Conservation (phyloP, 1,140 invertebrate genomes). For the Caenorhabditis briggsae region DNA sequence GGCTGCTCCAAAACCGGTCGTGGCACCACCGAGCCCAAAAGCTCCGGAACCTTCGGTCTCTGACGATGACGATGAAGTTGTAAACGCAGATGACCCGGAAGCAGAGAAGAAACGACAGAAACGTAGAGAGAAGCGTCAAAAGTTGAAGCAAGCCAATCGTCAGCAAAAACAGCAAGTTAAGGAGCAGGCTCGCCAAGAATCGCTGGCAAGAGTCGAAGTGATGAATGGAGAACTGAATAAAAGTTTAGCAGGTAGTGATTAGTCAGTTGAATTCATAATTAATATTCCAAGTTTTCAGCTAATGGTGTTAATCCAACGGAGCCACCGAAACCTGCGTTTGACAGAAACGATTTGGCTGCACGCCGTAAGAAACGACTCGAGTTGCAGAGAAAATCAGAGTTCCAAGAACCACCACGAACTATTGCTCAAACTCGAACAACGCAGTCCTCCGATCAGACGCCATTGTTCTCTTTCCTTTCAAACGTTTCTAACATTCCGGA, state of each 20-base stretch:
- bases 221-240: neutral
- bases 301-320: neutral
- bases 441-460: no score
- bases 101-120: slow-evolving; percentile 21
- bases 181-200: slow-evolving; percentile 11
- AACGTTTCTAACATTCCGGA: no score
- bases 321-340: neutral
- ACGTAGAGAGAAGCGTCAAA: neutral
- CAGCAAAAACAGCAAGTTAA: neutral
- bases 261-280: no score
- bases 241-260: neutral
- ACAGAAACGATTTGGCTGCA: neutral
- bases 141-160: slow-evolving; percentile 17
- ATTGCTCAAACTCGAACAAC: no score
- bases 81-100: neutral
- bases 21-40: neutral
- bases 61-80: neutral
- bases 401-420: no score
- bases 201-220: neutral
- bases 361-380: neutral
- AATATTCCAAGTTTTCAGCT: neutral
- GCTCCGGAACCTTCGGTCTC: neutral
- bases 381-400: slow-evolving; percentile 9
- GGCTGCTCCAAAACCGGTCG: neutral
- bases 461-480: no score